phyloP scores from a whole-genome alignment of 2,888 invertebrate genomes.

The Tanaodytes sp. region DNA sequence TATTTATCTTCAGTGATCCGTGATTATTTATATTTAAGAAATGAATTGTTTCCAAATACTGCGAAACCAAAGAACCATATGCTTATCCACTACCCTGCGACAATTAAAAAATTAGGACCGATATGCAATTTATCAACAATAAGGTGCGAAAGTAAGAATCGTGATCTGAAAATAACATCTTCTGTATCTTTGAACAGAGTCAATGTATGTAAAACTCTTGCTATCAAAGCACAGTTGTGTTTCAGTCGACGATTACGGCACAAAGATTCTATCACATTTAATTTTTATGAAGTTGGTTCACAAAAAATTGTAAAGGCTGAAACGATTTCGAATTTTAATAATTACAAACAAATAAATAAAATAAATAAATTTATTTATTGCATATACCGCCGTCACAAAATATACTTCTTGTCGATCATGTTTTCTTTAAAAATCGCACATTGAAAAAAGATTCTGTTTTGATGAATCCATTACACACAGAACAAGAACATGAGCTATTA shows the following conservation, averaged over 20 bases:
- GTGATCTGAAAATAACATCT: constrained; percentile 39
- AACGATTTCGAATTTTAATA: no score
- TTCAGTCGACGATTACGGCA: constrained; percentile 31
- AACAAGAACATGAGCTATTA: constrained; percentile 13
- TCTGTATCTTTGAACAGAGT: constrained; percentile 27
- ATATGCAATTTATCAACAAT: constrained; percentile 34
- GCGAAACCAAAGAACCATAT: constrained; percentile 55
- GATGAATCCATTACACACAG: constrained; percentile 10
- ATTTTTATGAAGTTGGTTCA: constrained; percentile 1
- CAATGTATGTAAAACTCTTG: constrained; percentile 50
- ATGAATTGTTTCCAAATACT: constrained; percentile 22
- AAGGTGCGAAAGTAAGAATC: constrained; percentile 50
- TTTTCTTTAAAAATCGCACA: no score
- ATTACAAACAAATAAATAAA: no score
- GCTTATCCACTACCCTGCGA: constrained; percentile 43
- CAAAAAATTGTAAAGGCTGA: no score
- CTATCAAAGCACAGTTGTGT: constrained; percentile 37
- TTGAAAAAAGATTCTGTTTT: constrained; percentile 1
- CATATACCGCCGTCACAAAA: no score
- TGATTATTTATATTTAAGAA: constrained; percentile 33
- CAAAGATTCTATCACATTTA: background rate
- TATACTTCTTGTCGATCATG: no score
- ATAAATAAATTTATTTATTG: no score
- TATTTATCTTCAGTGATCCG: constrained; percentile 29
- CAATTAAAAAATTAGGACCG: constrained; percentile 44